Conservation (phyloP, 2,113 vertebrate genomes). For the Malaclemys terrapin region DNA sequence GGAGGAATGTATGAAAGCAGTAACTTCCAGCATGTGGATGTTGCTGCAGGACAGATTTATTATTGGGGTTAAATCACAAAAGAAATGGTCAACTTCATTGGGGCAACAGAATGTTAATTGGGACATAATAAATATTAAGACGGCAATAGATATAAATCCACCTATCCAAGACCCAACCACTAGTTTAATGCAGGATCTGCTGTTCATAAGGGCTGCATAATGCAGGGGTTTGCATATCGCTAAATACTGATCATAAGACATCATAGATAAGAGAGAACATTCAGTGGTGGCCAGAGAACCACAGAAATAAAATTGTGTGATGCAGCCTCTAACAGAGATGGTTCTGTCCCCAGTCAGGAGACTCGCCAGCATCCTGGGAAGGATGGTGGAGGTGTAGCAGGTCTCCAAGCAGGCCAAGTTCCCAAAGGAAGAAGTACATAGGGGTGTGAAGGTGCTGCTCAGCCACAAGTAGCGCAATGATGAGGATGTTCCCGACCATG, state of each 20-base stretch:
- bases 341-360: not conserved
- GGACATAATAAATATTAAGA: constrained; percentile 17
- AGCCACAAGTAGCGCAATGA: too few species aligned
- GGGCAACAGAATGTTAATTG: not conserved
- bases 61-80: not conserved
- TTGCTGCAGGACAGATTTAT: not conserved
- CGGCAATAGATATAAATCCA: constrained; percentile 10
- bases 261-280: not conserved
- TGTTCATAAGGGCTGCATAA: constrained; percentile 5
- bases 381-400: too few species aligned
- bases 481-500: too few species aligned
- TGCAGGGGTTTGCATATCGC: not conserved
- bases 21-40: constrained; percentile 9
- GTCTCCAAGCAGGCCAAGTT: too few species aligned
- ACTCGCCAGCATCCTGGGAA: not conserved
- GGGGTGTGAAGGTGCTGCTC: too few species aligned
- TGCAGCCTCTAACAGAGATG: constrained; percentile 30
- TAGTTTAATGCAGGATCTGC: constrained; percentile 31
- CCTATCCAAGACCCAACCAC: not conserved
- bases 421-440: too few species aligned
- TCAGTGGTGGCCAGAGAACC: constrained; percentile 10
- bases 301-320: constrained; percentile 54
- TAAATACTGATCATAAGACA: not conserved
- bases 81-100: not conserved
- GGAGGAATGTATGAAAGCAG: not conserved